These are phyloP conservation scores for Lasioglossum zephyrum DNA, from an alignment of 2,888 invertebrate genomes.

Conservation along the genomic window DNA sequence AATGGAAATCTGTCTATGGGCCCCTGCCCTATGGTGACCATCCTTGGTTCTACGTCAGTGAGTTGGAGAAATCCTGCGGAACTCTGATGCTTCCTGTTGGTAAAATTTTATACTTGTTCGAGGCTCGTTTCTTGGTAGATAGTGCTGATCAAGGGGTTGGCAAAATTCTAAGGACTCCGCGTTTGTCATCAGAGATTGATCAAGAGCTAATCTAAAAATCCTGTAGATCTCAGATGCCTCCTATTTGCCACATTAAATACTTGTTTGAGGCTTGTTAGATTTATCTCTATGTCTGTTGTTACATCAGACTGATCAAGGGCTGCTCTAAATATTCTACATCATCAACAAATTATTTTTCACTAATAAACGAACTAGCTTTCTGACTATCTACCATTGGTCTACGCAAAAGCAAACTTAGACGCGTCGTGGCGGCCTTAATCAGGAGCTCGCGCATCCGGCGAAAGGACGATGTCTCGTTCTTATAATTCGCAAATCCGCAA, in stretches of 20 bases:
- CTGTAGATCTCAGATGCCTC: not conserved
- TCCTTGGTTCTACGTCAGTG: slow-evolving; percentile 13
- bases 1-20: slow-evolving; percentile 68
- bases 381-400: not conserved
- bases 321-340: not conserved
- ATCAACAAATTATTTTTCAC: not conserved
- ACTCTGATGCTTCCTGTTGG: not conserved
- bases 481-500: not conserved
- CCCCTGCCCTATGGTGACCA: not conserved
- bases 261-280: no score
- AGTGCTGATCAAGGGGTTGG: not conserved
- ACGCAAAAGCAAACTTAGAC: not conserved
- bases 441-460: slow-evolving; percentile 1
- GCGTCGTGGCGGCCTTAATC: not conserved
- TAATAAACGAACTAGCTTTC: not conserved
- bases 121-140: no score
- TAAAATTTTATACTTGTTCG: no score
- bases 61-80: not conserved
- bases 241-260: no score
- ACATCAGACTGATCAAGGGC: not conserved
- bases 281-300: not conserved
- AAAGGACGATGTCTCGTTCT: not conserved
- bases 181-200: not conserved
- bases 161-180: not conserved
- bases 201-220: not conserved